Conservation (phyloP, 2,888 invertebrate genomes). For the Eristalinus aeneus region DNA sequence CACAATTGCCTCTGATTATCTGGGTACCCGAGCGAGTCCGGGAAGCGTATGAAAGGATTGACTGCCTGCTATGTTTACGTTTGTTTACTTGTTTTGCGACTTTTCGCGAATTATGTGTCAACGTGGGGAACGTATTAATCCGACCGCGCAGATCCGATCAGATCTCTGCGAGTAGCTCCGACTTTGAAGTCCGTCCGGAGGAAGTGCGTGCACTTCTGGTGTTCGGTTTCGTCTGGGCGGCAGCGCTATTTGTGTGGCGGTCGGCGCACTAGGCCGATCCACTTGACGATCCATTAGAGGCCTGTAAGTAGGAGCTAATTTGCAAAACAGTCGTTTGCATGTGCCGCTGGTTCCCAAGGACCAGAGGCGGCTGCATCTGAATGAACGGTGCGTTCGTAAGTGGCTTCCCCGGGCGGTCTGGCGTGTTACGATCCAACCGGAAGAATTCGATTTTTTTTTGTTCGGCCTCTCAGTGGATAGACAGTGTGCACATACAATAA, state of each 20-base stretch:
- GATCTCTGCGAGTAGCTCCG: constrained; percentile 9
- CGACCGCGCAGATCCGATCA: background rate
- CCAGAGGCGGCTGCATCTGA: constrained; percentile 16
- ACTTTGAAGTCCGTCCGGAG: constrained; percentile 58
- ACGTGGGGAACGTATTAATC: background rate
- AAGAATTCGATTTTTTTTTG: constrained; percentile 45
- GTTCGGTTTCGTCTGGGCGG: constrained; percentile 63
- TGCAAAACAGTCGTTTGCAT: constrained; percentile 64
- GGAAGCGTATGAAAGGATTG: constrained; percentile 24
- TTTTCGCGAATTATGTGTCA: background rate
- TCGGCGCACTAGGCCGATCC: constrained; percentile 51
- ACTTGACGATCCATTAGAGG: constrained; percentile 69
- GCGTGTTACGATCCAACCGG: constrained; percentile 49
- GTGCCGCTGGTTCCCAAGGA: constrained; percentile 64
- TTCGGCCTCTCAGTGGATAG: background rate
- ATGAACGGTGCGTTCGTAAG: constrained; percentile 33
- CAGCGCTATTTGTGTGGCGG: constrained; percentile 31
- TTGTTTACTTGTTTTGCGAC: constrained; percentile 51
- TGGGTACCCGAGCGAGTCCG: constrained; percentile 26
- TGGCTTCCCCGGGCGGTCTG: constrained; percentile 66
- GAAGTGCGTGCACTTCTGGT: constrained; percentile 47
- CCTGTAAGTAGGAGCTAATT: constrained; percentile 69
- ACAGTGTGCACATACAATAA: constrained; percentile 35
- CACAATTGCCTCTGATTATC: constrained; percentile 64
- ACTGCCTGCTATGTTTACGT: constrained; percentile 45